Evolutionary conservation across 1,140 invertebrate species (phyloP), one percentile per base, ranked within the genome.

Genomic region (Drosophila erecta): DNA sequence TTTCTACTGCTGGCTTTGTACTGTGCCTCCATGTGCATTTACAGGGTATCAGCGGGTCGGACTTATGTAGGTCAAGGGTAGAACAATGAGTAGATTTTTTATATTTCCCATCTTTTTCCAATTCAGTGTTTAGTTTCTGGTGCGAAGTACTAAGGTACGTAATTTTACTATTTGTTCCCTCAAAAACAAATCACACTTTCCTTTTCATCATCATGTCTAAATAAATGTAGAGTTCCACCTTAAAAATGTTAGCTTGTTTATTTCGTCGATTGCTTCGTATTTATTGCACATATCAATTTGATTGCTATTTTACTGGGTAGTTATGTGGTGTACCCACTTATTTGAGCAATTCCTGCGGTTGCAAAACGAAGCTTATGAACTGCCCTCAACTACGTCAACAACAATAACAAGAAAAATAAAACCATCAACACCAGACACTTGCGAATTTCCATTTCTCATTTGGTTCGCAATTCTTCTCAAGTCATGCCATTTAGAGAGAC

Each of bases 291-390:
- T 30, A 8, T 8, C 8, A 8, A 30, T 10, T 30, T 30, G 2
- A 30, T 30, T 27, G 4, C 0, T 27, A 27, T 27, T 27, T 27
- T 53, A 12, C 14, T 33, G 61, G 49, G 62, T 67, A 67, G 38
- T 40, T 17, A 0, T 0, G 3, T 24, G 8, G 15, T 10, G 14
- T 15, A 47, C 4, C 35, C 17, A 5, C 12, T 24, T 53, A 46
- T 76, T 49, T 30, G 51, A 61, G 43, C 35, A 65, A 22, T 57
- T 54, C 43, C 79, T 75, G 80, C 64, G 64, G 64, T 84, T 83
- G 70, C 70, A 76, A 84, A 83, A 66, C 59, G 44, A 69, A 70
- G 64, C 46, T 79, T 62, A 75, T 24, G 66, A 55, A 66, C 64
- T 46, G 15, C 12, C 57, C 40, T 22, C 57, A 14, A 24, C 14